phyloP scores from a whole-genome alignment of 2,113 vertebrate genomes.

The Bagarius yarrelli region DNA sequence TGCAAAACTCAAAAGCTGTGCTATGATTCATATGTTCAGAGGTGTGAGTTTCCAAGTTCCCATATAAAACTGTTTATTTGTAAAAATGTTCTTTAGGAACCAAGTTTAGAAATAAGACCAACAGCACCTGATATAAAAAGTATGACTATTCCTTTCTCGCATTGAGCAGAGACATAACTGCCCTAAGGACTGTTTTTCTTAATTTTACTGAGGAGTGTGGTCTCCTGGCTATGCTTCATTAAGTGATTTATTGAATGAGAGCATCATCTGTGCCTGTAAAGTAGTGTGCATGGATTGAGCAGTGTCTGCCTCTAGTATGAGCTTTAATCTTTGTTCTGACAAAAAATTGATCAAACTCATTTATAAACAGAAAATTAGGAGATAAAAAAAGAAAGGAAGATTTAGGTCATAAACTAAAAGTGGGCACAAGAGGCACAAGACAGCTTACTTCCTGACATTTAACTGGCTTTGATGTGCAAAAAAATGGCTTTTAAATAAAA shows the following conservation, averaged over 20 bases:
- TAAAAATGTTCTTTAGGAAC: conserved; percentile 6
- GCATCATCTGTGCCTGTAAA: conserved; percentile 3
- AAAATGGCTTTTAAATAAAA: neutral
- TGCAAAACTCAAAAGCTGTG: conserved; percentile 1
- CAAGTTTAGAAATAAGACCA: neutral
- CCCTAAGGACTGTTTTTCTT: neutral
- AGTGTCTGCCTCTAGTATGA: conserved; percentile 4
- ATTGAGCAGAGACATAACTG: neutral
- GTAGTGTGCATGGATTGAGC: conserved; percentile 3
- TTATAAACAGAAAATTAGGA: conserved; percentile 11
- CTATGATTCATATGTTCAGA: conserved; percentile 15
- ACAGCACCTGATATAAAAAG: neutral
- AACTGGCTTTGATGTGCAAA: neutral
- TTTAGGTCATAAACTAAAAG: neutral
- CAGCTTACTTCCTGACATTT: conserved; percentile 14
- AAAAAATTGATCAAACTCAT: neutral
- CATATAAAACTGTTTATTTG: conserved; percentile 6
- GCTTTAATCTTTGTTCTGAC: conserved; percentile 9
- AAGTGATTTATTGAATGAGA: conserved; percentile 18
- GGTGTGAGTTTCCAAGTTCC: conserved; percentile 10
- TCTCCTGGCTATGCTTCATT: conserved; percentile 3
- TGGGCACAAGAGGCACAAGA: neutral
- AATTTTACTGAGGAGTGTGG: conserved; percentile 3
- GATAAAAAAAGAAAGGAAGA: conserved; percentile 6
- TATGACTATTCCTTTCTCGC: neutral